Evolutionary conservation across 2,113 vertebrate genomes (phyloP).

Genomic region (Tenebrosternarchus preto): DNA sequence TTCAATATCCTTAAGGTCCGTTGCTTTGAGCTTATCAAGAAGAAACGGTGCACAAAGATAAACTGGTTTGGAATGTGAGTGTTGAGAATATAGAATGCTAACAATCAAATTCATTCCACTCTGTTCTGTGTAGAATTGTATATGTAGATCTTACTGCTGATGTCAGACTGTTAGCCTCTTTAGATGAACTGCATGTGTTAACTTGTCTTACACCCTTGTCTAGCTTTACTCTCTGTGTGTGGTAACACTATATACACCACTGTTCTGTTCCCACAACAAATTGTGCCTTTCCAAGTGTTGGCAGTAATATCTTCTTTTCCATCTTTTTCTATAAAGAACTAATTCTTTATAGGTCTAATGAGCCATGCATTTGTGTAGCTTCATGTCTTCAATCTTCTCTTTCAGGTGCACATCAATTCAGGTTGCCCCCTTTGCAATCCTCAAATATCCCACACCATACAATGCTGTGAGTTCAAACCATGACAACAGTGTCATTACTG

Average conservation of each 20-base stretch:
- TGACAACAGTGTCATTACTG: conserved; percentile 9
- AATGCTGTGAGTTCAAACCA: conserved; percentile 52
- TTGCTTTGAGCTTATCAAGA: conserved; percentile 81
- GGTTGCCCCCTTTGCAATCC: conserved; percentile 62
- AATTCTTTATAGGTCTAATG: neutral
- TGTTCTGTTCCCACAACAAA: conserved; percentile 4
- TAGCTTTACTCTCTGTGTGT: neutral
- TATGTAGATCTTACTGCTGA: too few species aligned
- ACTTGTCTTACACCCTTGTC: conserved; percentile 39
- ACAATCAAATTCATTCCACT: neutral
- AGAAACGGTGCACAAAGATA: conserved; percentile 71
- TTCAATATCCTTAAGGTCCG: conserved; percentile 82
- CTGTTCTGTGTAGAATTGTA: neutral
- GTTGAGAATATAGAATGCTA: neutral
- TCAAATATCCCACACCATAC: conserved; percentile 60
- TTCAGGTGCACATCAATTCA: conserved; percentile 67
- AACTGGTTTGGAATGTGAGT: conserved; percentile 76
- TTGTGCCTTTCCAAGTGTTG: neutral
- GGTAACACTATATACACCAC: conserved; percentile 10
- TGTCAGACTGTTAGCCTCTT: neutral
- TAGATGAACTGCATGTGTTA: conserved; percentile 45
- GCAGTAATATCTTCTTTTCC: neutral
- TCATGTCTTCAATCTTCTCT: conserved; percentile 20
- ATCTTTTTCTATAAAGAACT: neutral
- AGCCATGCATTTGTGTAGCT: conserved; percentile 21